Evolutionary conservation across 1,140 invertebrate species (phyloP), one percentile per base, ranked within the genome.

Genomic region (Apis cerana): DNA sequence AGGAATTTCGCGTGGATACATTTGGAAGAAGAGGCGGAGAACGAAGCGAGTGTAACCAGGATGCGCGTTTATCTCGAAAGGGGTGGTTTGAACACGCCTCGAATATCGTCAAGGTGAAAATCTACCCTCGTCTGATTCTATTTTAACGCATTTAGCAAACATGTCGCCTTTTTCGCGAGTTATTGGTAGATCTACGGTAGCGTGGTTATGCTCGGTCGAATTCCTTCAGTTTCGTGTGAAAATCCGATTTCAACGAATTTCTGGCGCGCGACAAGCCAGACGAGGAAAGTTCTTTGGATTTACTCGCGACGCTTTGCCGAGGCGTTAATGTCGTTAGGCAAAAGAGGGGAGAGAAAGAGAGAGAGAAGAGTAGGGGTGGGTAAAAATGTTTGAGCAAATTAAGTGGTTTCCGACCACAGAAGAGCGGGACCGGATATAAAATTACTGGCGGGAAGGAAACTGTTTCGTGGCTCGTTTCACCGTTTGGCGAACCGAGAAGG

Each of bases 221-320:
- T 72, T 83, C 48, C 65, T 58, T 23, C 58, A 17, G 79, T 54
- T 85, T 77, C 79, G 75, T 74, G 75, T 58, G 75, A 15, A 87
- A 79, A 87, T 87, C 80, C 15, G 85, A 87, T 87, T 87, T 85
- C 59, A 12, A 74, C 27, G 72, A 80, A 84, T 61, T 68, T 75
- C 27, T 23, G 62, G 23, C 43, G 52, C 52, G 54, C 27, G 21
- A 13, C 0, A 5, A 1, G 33, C 19, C 21, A 54, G 56, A n/a
- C 23, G 12, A 21, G 75, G 54, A 43, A 43, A 77, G 61, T 54
- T 27, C 64, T 77, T 82, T 62, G 59, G 54, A 11, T 33, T 74
- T 54, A 17, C n/a, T 21, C 8, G 48, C 58, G 54, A 68, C 70
- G 54, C 27, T 82, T 74, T 61, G 33, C 64, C 70, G 71, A 17